Base-by-base conservation (phyloP, 2,797 vertebrate species). In the Brachyalestes nurse region DNA sequence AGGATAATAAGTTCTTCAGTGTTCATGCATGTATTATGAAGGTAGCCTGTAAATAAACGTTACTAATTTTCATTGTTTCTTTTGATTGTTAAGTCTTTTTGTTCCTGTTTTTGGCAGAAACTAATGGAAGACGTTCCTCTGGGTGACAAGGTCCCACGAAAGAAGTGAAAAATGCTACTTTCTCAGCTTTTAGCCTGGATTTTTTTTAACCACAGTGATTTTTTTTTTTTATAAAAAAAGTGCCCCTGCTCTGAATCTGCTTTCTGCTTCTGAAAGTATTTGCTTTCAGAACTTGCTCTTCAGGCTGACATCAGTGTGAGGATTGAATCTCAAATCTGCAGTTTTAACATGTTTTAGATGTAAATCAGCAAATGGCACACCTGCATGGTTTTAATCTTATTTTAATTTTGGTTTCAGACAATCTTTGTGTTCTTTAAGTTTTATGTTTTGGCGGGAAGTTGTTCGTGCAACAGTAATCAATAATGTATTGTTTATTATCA, bases 81-180 rank as follows among this genome's bases (percentile, higher is more conserved):
- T 49, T 49, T 13, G 23, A 64, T 51, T 51, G 23, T 53, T 69
- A 53, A 69, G 51, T 42, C 10, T 55, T 77, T 23, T 65, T 5
- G 34, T 66, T 8, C 34, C 9, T 58, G 55, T 10, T 61, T 45
- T 73, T 72, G 82, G 49, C 89, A 95, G 94, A 94, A 94, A 87
- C 88, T 95, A 60, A 93, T 92, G 87, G 90, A 90, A 53, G 93
- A 94, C 64, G 92, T 93, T 0, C 90, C 92, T 0, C 92, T 95
- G 5, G 94, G 94, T 0, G 91, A 94, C 86, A 95, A 94, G 81
- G 94, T 95, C 55, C 93, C 92, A 28, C 92, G 94, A 47, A 95
- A 94, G 88, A 95, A 93, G 87, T 85, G 49, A 88, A 62, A 53
- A 67, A 23, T 8, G 2, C 6, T 51, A 16, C 6, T 51, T 49